Evolutionary conservation across 2,113 vertebrate species (phyloP).

Genomic region (Piprites chloris): DNA sequence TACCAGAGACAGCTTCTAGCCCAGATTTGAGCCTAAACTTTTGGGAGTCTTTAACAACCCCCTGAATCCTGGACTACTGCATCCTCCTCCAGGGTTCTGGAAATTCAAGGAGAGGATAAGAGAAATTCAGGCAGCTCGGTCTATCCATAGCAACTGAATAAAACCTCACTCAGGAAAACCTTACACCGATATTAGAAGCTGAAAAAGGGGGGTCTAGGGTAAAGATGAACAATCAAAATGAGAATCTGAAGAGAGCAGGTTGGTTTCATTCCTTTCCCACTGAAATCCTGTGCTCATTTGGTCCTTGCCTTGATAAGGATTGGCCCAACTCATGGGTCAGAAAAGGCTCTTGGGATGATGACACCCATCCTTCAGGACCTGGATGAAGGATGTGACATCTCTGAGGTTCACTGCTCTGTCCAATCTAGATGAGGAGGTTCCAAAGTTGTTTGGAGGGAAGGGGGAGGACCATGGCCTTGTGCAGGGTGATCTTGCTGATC

Average conservation of each 20-base stretch:
- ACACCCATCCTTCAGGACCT: background rate
- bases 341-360: background rate
- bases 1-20: background rate
- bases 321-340: fast-evolving
- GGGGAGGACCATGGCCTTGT: background rate
- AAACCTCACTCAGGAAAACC: background rate
- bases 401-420: too few species aligned
- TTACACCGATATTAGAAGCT: background rate
- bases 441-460: too few species aligned
- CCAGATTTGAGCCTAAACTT: background rate
- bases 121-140: background rate
- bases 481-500: background rate
- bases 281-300: background rate
- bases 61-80: background rate
- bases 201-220: background rate
- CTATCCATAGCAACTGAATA: fast-evolving
- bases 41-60: background rate
- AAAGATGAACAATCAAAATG: background rate
- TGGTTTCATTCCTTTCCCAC: background rate
- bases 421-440: too few species aligned
- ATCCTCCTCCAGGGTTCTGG: fast-evolving
- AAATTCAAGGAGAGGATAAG: background rate
- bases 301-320: background rate
- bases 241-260: background rate
- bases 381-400: too few species aligned